Evolutionary conservation across 2,888 invertebrate genomes (phyloP).

Genomic region (Tenodera sinensis): DNA sequence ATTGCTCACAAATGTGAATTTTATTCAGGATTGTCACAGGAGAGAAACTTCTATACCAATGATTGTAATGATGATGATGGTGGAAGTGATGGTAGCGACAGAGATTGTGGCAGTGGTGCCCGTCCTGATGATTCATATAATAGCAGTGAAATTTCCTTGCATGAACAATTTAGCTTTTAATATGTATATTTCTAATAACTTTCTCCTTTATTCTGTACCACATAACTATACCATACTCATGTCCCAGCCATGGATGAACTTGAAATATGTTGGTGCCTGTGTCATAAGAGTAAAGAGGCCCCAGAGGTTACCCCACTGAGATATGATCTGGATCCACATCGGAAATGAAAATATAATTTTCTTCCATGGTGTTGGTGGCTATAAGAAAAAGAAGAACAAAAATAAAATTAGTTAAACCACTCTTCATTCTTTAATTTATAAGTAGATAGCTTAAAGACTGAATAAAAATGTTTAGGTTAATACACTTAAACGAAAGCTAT

Average conservation of each 20-base stretch:
- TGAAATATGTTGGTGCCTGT: slow-evolving; percentile 67
- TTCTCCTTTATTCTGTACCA: no score
- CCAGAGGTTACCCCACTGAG: slow-evolving; percentile 66
- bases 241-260: slow-evolving; percentile 64
- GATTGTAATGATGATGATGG: no score
- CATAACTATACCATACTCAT: slow-evolving; percentile 54
- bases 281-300: slow-evolving; percentile 67
- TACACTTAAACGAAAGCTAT: neutral
- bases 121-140: no score
- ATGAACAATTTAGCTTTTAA: no score
- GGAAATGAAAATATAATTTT: slow-evolving; percentile 56
- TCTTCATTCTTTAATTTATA: neutral
- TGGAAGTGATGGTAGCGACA: no score
- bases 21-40: no score
- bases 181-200: no score
- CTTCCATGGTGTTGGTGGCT: slow-evolving; percentile 59
- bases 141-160: no score
- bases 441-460: no score
- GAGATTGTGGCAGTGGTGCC: neutral
- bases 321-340: slow-evolving; percentile 60
- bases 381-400: neutral
- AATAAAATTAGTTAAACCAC: no score
- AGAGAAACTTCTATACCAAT: no score
- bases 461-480: neutral
- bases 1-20: no score